Evolutionary conservation across 2,113 vertebrate species (phyloP).

Genomic region (Myiopsitta monachus): DNA sequence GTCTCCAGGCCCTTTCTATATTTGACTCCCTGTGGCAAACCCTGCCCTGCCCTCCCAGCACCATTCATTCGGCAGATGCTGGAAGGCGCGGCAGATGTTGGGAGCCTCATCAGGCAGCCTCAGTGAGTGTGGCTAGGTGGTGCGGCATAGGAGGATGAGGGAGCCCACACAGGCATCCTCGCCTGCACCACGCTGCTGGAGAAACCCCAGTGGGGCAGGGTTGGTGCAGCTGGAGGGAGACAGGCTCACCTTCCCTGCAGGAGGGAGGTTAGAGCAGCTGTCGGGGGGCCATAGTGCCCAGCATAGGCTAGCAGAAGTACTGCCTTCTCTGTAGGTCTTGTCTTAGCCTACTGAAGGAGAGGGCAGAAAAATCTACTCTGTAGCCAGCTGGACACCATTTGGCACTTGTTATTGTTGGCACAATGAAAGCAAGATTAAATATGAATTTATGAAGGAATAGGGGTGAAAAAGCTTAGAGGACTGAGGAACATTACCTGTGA

Average conservation of each 20-base stretch:
- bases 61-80: not conserved
- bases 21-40: not conserved
- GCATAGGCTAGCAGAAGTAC: not conserved
- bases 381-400: not conserved
- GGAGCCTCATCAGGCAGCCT: not conserved
- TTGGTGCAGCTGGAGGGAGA: not conserved
- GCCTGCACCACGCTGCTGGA: not conserved
- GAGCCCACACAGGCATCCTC: not conserved
- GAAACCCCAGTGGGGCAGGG: not conserved
- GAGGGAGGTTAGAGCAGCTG: not conserved
- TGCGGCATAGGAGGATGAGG: not conserved
- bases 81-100: not conserved
- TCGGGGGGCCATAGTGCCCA: accelerated
- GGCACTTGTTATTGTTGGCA: not conserved
- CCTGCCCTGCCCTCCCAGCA: not conserved
- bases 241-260: not conserved
- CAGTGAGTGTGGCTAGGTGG: accelerated
- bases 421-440: not conserved
- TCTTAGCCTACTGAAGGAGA: not conserved
- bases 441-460: not conserved
- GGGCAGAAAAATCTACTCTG: not conserved
- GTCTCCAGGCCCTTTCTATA: not conserved
- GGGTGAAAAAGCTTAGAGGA: not conserved
- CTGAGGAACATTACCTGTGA: conserved; percentile 70
- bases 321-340: not conserved